Percentiles rank a stretch among this genome's conserved stretches.
Evolutionary conservation across 2,797 vertebrate species (phyloP).

Genomic region (Clarias platycephalus): DNA sequence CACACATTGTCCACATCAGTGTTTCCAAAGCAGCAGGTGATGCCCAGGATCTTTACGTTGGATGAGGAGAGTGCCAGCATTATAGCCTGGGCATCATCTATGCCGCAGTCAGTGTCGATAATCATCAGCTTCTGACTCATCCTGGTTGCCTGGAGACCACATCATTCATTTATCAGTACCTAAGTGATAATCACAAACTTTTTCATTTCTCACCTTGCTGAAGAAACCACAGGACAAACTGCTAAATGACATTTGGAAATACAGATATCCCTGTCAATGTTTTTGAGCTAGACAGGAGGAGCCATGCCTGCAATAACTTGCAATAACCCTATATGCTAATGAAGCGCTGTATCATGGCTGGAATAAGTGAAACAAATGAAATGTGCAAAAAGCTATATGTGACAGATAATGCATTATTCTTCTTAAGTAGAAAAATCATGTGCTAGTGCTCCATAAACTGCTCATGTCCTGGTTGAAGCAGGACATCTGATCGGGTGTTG

Average conservation of each 20-base stretch:
- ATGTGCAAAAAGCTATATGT: too few species aligned
- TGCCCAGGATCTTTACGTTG: constrained; percentile 65
- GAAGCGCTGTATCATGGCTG: too few species aligned
- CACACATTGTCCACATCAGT: constrained; percentile 69
- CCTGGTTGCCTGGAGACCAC: constrained; percentile 23
- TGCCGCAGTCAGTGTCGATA: constrained; percentile 80
- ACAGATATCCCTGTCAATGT: background rate
- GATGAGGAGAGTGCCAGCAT: constrained; percentile 74
- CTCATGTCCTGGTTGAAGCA: background rate
- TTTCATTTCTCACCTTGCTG: background rate
- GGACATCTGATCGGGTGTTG: background rate
- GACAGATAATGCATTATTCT: too few species aligned
- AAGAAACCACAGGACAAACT: background rate
- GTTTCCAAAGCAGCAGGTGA: constrained; percentile 80
- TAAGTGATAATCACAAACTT: background rate
- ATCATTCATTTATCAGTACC: constrained; percentile 6
- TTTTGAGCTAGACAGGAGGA: background rate
- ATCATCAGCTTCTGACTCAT: constrained; percentile 75
- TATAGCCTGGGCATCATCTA: constrained; percentile 79
- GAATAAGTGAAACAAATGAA: too few species aligned
- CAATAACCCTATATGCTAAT: too few species aligned
- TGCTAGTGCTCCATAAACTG: background rate
- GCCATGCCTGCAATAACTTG: too few species aligned
- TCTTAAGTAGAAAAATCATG: background rate
- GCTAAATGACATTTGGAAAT: background rate